phyloP scores from a whole-genome alignment of 2,113 vertebrate genomes.

The Caretta caretta region DNA sequence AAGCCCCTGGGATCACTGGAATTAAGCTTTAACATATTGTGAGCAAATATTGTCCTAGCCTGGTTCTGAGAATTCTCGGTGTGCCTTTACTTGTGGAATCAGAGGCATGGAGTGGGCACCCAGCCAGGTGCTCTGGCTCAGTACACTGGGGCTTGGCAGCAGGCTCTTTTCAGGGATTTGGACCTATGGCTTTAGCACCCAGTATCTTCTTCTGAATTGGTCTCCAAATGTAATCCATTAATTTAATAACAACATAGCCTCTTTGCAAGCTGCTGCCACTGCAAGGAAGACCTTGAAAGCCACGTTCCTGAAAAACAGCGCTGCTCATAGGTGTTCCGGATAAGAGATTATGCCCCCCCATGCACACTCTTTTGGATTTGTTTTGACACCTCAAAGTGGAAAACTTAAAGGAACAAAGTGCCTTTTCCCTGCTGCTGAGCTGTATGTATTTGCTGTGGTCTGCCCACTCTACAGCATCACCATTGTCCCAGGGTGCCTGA shows the following conservation, averaged over 20 bases:
- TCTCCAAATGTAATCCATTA: not conserved
- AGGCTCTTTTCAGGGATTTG: not conserved
- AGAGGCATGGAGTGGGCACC: not conserved
- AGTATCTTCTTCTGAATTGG: not conserved
- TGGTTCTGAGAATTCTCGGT: constrained; percentile 40
- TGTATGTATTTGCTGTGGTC: not conserved
- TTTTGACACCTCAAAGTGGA: not conserved
- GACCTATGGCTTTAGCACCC: not conserved
- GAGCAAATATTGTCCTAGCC: constrained; percentile 40
- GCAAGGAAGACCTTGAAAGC: not conserved
- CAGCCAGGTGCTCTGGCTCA: constrained; percentile 27
- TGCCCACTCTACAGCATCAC: not conserved
- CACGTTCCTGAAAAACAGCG: not conserved
- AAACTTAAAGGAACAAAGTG: not conserved
- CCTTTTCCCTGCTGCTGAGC: not conserved
- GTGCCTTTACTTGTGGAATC: not conserved
- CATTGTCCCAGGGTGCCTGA: not conserved
- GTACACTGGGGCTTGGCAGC: not conserved
- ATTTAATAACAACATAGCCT: accelerated
- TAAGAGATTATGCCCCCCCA: not conserved
- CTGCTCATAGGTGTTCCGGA: not conserved
- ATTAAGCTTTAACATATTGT: constrained; percentile 31
- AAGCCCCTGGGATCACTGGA: constrained; percentile 6
- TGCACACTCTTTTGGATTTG: not conserved
- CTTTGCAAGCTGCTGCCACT: not conserved